These are phyloP conservation scores for Podargus strigoides DNA, from an alignment of 2,797 vertebrate genomes.

Conservation along the genomic window DNA sequence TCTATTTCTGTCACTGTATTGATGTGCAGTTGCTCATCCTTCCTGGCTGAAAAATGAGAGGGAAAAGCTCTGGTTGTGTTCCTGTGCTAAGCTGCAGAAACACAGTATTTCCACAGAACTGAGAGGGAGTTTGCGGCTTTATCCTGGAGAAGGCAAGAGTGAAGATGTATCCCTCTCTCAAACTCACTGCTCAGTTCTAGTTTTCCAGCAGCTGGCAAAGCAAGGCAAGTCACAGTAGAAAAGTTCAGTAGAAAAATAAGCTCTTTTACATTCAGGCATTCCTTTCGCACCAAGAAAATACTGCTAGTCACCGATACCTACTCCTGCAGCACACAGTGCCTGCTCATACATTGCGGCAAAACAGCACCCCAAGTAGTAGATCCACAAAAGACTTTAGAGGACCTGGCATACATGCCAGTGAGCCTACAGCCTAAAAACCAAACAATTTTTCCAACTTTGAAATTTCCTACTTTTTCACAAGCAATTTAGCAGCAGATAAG, in stretches of 20 bases:
- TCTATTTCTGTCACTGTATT: slow-evolving; percentile 17
- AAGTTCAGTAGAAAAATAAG: neutral
- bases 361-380: accelerated
- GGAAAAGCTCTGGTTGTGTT: neutral
- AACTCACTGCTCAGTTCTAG: neutral
- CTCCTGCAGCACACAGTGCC: neutral
- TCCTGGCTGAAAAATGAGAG: slow-evolving; percentile 28
- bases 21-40: slow-evolving; percentile 16
- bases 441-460: neutral
- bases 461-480: slow-evolving; percentile 13
- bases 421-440: neutral
- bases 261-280: neutral
- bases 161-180: neutral
- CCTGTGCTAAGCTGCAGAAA: neutral
- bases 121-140: neutral
- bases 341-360: accelerated
- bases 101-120: neutral
- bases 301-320: neutral
- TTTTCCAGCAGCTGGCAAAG: slow-evolving; percentile 5
- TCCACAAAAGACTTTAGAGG: neutral
- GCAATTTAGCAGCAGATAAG: neutral
- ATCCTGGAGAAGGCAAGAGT: neutral
- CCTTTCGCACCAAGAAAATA: neutral
- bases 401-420: neutral
- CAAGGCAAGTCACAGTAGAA: neutral